Evolutionary conservation across 2,113 vertebrate species (phyloP).

Genomic region (Henicopernis longicauda): DNA sequence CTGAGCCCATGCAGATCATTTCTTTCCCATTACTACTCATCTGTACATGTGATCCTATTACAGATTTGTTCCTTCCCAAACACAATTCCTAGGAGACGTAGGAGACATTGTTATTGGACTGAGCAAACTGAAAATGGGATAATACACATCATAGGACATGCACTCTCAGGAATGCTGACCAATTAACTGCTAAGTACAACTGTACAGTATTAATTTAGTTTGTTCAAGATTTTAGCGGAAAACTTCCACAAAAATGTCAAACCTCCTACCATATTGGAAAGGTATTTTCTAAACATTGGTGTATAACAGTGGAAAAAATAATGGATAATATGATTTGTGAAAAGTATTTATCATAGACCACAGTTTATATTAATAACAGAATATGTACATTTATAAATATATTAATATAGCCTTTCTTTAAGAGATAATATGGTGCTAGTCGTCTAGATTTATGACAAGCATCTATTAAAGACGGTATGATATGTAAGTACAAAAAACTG

Average conservation of each 20-base stretch:
- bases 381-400: background rate
- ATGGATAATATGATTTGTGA: background rate
- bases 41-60: background rate
- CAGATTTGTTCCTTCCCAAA: background rate
- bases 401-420: background rate
- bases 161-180: background rate
- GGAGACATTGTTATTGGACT: background rate
- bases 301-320: background rate
- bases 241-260: background rate
- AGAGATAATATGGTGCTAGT: background rate
- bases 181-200: background rate
- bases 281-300: background rate
- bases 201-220: background rate
- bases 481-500: background rate
- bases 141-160: background rate
- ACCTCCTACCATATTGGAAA: background rate
- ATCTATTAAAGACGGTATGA: background rate
- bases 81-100: background rate
- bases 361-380: background rate
- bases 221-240: background rate
- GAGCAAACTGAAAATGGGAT: background rate
- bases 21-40: background rate
- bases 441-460: background rate
- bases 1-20: background rate
- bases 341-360: background rate